Evolutionary conservation across 2,888 invertebrate genomes (phyloP), one percentile per base, ranked within the genome.

Genomic region (Lampropteryx suffumata): DNA sequence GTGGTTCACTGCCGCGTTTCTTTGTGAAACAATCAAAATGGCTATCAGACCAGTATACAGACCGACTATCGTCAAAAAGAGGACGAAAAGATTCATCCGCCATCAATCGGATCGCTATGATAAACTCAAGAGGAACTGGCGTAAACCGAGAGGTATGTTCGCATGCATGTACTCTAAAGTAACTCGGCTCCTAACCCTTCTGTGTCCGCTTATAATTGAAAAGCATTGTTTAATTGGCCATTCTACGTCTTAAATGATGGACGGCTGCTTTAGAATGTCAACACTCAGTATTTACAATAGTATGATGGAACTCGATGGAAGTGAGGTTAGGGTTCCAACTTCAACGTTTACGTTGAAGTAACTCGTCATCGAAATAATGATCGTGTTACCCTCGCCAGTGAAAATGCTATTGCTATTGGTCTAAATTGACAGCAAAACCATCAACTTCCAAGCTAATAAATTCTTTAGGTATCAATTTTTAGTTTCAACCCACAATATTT

Each of bases 71-170:
- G 94, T 98, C 65, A 99, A 99, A 92, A 99, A 99, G 93, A 94
- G 99, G 90, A 97, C 97, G 71, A 99, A 99, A 92, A 97, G 97
- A 91, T 99, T 99, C 91, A 98, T 97, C 76, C 95, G 99, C 65
- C 99, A 99, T 90, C 99, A 99, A 89, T 98, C 98, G 77, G 99
- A 99, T 91, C 94, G 99, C 83, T 99, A 99, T 95, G 95, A 94
- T 67, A 98, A 98, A 91, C 92, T 99, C 65, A 97, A 96, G 94
- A 93, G 96, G 67, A 98, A 97, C 94, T 99, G 99, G 99, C 95
- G 99, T 82, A 99, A 99, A 92, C 99, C 99, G 12, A 99, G 99
- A 92, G 99, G 91, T 91, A 78, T 67, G 81, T 55, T 57, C 50
- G 58, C 65, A 56, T 62, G 62, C 55, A 57, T 30, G 42, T 21